These are phyloP conservation scores for Onthophagus sagittarius DNA, from an alignment of 2,888 invertebrate genomes.

Conservation along the genomic window DNA sequence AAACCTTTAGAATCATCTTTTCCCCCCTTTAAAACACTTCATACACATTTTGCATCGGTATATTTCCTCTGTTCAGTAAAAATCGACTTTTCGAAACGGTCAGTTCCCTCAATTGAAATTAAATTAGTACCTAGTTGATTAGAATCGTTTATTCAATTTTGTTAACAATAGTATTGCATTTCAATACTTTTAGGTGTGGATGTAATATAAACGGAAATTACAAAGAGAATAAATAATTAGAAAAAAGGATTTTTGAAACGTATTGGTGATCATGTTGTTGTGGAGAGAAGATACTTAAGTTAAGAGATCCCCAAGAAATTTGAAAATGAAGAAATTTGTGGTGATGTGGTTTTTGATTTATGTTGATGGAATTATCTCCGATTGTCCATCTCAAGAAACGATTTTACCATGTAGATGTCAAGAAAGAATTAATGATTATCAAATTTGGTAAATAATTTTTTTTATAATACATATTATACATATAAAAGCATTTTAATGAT, in stretches of 20 bases:
- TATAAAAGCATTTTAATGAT: no score
- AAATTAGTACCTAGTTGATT: no score
- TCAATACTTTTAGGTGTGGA: background rate
- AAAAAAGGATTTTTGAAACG: background rate
- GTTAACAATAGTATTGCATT: background rate
- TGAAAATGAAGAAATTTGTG: conserved; percentile 13
- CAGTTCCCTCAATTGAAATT: no score
- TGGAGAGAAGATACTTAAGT: conserved; percentile 3
- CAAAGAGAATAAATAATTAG: background rate
- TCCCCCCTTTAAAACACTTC: background rate
- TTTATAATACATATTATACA: background rate
- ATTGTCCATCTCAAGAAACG: conserved; percentile 70
- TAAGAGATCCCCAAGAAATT: no score
- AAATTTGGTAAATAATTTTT: conserved; percentile 69
- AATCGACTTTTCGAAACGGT: no score
- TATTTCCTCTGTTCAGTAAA: no score
- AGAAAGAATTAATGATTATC: conserved; percentile 70
- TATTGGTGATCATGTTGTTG: conserved; percentile 15
- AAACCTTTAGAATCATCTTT: background rate
- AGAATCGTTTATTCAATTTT: no score
- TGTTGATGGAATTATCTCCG: background rate
- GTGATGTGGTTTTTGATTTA: conserved; percentile 16
- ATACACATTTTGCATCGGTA: no score
- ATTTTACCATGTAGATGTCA: conserved; percentile 82
- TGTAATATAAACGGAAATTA: background rate